Percentiles rank a stretch among this genome's conserved stretches.
These are phyloP conservation scores for Edolisoma coerulescens DNA, from an alignment of 2,113 vertebrate species.

Conservation along the genomic window DNA sequence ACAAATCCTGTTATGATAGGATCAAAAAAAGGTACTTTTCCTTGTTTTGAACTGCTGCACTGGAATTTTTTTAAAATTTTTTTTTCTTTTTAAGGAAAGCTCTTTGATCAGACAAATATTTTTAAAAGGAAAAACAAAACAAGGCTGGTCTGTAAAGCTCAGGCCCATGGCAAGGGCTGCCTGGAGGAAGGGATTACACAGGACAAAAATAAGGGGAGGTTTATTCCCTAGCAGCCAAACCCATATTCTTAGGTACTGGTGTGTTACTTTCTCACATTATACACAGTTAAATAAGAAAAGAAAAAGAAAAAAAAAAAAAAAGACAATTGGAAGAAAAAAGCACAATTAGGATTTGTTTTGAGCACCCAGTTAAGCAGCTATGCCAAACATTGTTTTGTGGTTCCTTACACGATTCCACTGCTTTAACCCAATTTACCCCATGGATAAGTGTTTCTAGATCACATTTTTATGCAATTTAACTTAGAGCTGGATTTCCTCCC, in stretches of 20 bases:
- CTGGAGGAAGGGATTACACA: neutral
- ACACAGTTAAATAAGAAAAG: neutral
- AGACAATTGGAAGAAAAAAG: neutral
- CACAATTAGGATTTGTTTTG: neutral
- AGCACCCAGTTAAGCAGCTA: neutral
- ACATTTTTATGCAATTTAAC: neutral
- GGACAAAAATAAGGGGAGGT: neutral
- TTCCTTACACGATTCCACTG: neutral
- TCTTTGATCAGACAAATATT: conserved; percentile 44
- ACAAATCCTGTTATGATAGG: conserved; percentile 54
- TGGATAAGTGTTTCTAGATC: neutral
- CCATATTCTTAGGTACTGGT: neutral
- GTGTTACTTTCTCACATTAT: neutral
- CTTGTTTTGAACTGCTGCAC: conserved; percentile 40
- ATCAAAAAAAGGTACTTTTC: conserved; percentile 36
- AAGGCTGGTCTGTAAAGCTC: neutral
- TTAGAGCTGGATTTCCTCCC: neutral
- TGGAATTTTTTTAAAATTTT: neutral
- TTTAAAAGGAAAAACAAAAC: conserved; percentile 34
- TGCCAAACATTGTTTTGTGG: neutral
- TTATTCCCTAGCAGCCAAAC: neutral
- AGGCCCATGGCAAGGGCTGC: neutral
- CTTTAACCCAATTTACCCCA: neutral
- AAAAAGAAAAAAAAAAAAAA: too few relatives aligned
- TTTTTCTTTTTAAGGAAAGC: neutral